Conservation (phyloP, 2,888 invertebrate species). For the Acanthosepion pharaonis region DNA sequence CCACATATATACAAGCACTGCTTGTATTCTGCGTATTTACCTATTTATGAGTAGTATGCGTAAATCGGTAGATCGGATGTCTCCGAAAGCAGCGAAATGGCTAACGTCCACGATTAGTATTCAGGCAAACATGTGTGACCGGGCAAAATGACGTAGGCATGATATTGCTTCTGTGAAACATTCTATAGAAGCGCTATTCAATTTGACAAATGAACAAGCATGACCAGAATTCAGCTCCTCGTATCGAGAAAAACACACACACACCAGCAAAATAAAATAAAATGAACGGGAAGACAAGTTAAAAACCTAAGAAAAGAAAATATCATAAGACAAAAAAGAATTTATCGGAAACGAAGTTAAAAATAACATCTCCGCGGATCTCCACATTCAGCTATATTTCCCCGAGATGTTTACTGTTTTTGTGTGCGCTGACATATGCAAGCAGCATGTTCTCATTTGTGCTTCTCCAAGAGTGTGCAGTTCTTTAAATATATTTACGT, state of each 20-base stretch:
- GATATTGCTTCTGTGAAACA: neutral
- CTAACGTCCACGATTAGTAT: neutral
- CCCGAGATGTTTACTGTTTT: neutral
- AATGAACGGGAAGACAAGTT: neutral
- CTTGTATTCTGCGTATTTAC: neutral
- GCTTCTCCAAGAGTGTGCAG: no score
- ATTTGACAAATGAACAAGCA: constrained; percentile 33
- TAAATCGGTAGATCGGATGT: neutral
- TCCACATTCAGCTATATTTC: neutral
- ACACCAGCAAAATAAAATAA: neutral
- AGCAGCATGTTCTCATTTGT: no score
- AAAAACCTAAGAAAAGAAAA: neutral
- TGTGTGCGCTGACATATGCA: neutral
- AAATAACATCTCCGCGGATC: neutral
- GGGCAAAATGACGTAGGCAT: neutral
- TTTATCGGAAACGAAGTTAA: neutral
- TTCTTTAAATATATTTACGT: no score
- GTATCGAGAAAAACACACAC: neutral
- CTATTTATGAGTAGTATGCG: neutral
- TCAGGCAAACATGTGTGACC: neutral
- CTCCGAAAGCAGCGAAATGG: neutral
- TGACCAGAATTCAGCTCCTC: neutral
- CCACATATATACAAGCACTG: neutral
- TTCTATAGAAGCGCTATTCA: neutral
- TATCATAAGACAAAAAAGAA: neutral